phyloP scores from a whole-genome alignment of 1,140 invertebrate species.

The Melitaea cinxia region DNA sequence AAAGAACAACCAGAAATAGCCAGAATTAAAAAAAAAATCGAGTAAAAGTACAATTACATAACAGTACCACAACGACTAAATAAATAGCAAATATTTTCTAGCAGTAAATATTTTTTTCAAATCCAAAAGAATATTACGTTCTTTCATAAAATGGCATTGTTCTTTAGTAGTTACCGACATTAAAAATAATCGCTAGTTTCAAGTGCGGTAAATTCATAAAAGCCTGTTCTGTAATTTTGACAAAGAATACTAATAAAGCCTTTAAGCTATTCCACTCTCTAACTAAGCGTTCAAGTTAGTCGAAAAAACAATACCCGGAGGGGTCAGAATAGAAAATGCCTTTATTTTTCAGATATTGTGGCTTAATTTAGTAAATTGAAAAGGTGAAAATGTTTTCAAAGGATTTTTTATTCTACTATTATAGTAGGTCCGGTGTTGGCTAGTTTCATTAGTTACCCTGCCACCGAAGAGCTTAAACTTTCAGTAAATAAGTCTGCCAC shows the following conservation, averaged over 20 bases:
- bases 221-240: background rate
- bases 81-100: too few species aligned
- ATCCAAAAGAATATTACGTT: too few species aligned
- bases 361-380: conserved; percentile 8
- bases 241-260: conserved; percentile 4
- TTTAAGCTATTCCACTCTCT: conserved; percentile 4
- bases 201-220: background rate
- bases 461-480: background rate
- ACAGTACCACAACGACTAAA: too few species aligned
- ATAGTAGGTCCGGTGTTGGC: background rate
- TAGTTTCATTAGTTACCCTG: background rate
- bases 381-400: background rate
- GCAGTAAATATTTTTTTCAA: too few species aligned
- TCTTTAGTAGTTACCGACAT: background rate
- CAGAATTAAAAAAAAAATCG: too few species aligned
- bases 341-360: conserved; percentile 5
- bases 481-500: background rate
- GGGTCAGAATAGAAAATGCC: conserved; percentile 5
- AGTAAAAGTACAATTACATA: too few species aligned
- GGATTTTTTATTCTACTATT: background rate
- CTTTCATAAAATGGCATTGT: background rate
- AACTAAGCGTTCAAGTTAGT: background rate
- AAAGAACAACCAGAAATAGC: too few species aligned
- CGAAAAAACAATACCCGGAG: background rate
- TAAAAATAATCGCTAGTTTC: conserved; percentile 9